Percentiles rank a stretch among this genome's conserved stretches.
Evolutionary conservation across 2,888 invertebrate species (phyloP).

Genomic region (Xanthorhoe designata): DNA sequence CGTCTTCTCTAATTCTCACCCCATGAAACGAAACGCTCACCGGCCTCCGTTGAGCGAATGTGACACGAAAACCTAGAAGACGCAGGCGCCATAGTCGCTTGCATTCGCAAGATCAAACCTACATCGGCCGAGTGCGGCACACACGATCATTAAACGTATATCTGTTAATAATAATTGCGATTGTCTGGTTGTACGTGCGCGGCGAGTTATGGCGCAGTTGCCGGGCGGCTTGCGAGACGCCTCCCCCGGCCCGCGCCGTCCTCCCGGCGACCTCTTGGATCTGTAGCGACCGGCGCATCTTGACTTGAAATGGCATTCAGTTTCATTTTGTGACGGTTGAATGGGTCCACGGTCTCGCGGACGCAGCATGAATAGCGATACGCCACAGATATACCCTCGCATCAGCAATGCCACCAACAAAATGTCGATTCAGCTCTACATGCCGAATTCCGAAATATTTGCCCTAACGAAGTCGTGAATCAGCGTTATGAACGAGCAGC

Average conservation of each 20-base stretch:
- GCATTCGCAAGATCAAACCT: slow-evolving; percentile 48
- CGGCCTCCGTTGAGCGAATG: slow-evolving; percentile 55
- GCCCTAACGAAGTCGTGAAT: slow-evolving; percentile 35
- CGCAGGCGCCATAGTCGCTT: slow-evolving; percentile 65
- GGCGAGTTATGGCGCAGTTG: slow-evolving; percentile 80
- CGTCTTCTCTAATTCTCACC: slow-evolving; percentile 68
- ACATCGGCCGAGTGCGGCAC: slow-evolving; percentile 64
- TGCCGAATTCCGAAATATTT: slow-evolving; percentile 32
- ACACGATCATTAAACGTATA: slow-evolving; percentile 80
- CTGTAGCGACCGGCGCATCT: slow-evolving; percentile 65
- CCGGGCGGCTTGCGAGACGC: slow-evolving; percentile 58
- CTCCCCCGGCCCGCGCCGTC: slow-evolving; percentile 47
- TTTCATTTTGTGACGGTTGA: slow-evolving; percentile 75
- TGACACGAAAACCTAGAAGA: slow-evolving; percentile 61
- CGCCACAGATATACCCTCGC: slow-evolving; percentile 25
- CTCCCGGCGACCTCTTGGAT: slow-evolving; percentile 58
- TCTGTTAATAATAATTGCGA: slow-evolving; percentile 83
- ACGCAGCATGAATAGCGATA: slow-evolving; percentile 63
- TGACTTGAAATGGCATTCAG: slow-evolving; percentile 75
- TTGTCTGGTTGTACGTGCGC: slow-evolving; percentile 81
- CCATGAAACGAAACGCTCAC: slow-evolving; percentile 60
- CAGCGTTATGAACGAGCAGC: slow-evolving; percentile 36
- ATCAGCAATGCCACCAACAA: slow-evolving; percentile 22
- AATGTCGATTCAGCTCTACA: slow-evolving; percentile 37
- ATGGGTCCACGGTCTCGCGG: slow-evolving; percentile 65